These are phyloP conservation scores for Andrena haemorrhoa DNA, from an alignment of 2,888 invertebrate species.

Conservation along the genomic window DNA sequence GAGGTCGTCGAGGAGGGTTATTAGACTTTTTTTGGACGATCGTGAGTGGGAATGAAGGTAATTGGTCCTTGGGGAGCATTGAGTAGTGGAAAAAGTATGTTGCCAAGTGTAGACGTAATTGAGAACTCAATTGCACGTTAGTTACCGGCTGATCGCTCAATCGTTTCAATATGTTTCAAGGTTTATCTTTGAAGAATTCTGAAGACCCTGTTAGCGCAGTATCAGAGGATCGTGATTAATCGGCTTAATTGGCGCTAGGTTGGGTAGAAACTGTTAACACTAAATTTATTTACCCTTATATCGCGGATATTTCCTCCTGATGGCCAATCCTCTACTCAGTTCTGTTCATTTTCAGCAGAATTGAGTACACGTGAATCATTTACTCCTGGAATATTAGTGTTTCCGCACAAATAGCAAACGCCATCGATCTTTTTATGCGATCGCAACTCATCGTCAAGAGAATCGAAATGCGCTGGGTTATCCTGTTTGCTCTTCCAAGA, in stretches of 20 bases:
- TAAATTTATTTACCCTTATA: background rate
- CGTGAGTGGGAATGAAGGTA: background rate
- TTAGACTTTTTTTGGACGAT: background rate
- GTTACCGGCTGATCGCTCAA: background rate
- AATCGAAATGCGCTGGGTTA: background rate
- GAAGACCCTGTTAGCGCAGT: background rate
- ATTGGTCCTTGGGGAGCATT: background rate
- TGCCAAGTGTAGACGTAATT: background rate
- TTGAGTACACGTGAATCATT: background rate
- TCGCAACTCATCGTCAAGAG: background rate
- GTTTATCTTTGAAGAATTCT: background rate
- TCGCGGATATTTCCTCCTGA: background rate
- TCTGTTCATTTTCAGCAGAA: no score
- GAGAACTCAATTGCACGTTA: conserved; percentile 2
- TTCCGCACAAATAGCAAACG: no score
- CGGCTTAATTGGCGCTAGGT: background rate
- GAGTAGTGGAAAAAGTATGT: background rate
- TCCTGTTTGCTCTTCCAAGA: background rate
- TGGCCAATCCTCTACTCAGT: no score
- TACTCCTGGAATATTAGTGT: background rate
- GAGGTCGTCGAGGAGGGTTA: background rate
- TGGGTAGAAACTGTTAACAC: background rate
- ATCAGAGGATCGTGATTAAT: background rate
- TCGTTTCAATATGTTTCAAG: background rate
- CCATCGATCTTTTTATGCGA: no score